Evolutionary conservation across 2,113 vertebrate species (phyloP), one percentile per base, ranked within the genome.

Genomic region (Osmerus mordax): DNA sequence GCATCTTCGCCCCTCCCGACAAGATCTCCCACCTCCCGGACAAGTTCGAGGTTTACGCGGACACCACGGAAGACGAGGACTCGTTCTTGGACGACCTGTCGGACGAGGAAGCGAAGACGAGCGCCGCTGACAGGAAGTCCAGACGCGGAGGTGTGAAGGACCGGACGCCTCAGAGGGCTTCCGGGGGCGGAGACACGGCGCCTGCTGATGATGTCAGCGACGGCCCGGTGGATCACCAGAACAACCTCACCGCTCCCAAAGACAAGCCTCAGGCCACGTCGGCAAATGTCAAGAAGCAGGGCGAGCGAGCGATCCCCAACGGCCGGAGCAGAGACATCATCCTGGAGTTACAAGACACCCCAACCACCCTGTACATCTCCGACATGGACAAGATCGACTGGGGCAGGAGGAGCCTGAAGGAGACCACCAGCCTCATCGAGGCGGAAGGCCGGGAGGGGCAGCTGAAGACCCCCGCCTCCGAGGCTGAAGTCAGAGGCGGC

Each of bases 1-100:
- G 97, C 55, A 96, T 98, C 89, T 98, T 99, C 84, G 96, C 96
- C 81, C 95, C 96, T 68, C 95, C 96, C 19, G 93, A 94, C 77
- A 97, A 96, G 89, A 94, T 98, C 74, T 92, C 94, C 78, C 94
- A 76, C 65, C 87, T 97, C 73, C 87, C 89, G 6, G 92, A 91
- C 79, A 90, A 85, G 77, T 88, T 87, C 56, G 87, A 91, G 77
- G 79, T 80, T 28, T 87, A 78, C 61, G 73, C 88, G 52, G 94
- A 94, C 69, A 90, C 87, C 71, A 90, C 87, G 55, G 92, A 94
- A 79, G 93, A 95, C n/a, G 92, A 95, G 70, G 91, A 94, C 52
- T 94, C 88, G 1, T 94, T 90, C 36, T 86, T 87, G 6, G 91
- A 94, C 72, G 92, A 91, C 59, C 78, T 82, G 8, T 86, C 88